Conservation (phyloP, 2,797 vertebrate species). For the Micromesistius poutassou region DNA sequence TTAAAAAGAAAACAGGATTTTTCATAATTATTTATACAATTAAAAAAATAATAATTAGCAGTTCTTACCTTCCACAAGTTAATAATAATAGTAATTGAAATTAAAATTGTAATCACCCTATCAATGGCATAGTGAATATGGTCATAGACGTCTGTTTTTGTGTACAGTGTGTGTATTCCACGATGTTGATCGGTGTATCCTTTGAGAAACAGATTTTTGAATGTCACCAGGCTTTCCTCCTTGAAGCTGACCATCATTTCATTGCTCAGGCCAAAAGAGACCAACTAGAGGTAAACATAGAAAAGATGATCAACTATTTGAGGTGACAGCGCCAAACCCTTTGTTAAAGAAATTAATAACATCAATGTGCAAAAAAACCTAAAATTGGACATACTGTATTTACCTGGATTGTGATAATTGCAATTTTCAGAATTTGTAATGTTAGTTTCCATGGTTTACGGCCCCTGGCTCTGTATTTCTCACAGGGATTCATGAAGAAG, state of each 20-base stretch:
- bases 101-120: conserved; percentile 67
- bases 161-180: conserved; percentile 83
- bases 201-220: conserved; percentile 93
- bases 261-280: conserved; percentile 92
- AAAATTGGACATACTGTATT: neutral
- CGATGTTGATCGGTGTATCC: conserved; percentile 78
- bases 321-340: neutral
- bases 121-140: conserved; percentile 81
- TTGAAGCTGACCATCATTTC: conserved; percentile 96
- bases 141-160: conserved; percentile 81
- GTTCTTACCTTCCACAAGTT: neutral
- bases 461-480: conserved; percentile 88
- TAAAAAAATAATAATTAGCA: too few species aligned
- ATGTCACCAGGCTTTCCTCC: conserved; percentile 87
- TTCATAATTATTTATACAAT: too few species aligned
- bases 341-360: neutral
- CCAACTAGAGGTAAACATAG: conserved; percentile 73
- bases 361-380: neutral
- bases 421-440: conserved; percentile 91
- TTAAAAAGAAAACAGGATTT: neutral
- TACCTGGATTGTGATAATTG: conserved; percentile 90
- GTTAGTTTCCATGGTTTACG: conserved; percentile 94
- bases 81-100: neutral
- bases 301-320: neutral
- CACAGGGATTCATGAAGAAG: conserved; percentile 97